Evolutionary conservation across 2,113 vertebrate genomes (phyloP), one percentile per base, ranked within the genome.

Genomic region (Pseudorectes ferrugineus): DNA sequence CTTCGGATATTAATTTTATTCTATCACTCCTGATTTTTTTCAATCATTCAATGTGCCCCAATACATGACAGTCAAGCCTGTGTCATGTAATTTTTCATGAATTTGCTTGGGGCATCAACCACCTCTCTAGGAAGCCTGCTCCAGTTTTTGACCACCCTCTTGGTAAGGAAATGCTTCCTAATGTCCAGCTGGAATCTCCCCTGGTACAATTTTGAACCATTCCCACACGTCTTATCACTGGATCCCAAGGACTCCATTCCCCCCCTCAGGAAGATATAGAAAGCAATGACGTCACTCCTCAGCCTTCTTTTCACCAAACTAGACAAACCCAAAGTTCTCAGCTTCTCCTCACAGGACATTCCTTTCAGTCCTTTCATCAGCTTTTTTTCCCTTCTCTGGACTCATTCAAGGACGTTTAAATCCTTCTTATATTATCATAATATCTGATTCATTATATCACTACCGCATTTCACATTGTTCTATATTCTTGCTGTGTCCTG

Each of bases 251-350:
- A 28, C 13, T 36, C 10, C 29, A 33, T 8, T 13, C 15, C 6
- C 4, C 6, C 16, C 17, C 9, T 54, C 45, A 48, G 16, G 11
- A 59, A 59, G 18, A 11, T 22, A 11, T 14, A 22, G 36, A 46
- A 22, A 72, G 6, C 8, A n/a, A 4, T 3, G 23, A 67, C 11
- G 13, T 31, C 0, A 0, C 25, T 25, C 17, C 22, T 58, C 31
- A 51, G 14, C 11, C 52, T 67, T 26, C 62, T 57, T 58, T 66
- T 15, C 33, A 33, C 22, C 61, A 67, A 36, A 31, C 5, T 33
- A 25, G 26, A 58, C 13, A 22, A 58, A 14, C 2, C 7, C 14
- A 23, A 66, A 67, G 14, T 51, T 21, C 19, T 42, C 31, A 25
- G 17, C 21, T 31, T 76, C 31, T 75, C 31, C 21, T 58, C 26